Evolutionary conservation across 2,888 invertebrate species (phyloP), one percentile per base, ranked within the genome.

Genomic region (Nasonovia ribisnigri): DNA sequence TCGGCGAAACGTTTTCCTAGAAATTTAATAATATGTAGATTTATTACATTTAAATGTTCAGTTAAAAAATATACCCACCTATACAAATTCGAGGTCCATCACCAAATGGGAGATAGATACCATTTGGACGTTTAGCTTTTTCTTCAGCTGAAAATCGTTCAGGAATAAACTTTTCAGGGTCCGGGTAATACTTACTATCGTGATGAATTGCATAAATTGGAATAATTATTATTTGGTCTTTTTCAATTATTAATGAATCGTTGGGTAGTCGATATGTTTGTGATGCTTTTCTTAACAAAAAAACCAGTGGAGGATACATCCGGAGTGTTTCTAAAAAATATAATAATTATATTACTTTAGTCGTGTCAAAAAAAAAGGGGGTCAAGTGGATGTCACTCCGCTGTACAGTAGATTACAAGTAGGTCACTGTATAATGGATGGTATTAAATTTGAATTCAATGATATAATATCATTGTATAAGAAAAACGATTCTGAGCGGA

Each of bases 81-180:
- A 96, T 95, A 94, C 96, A 96, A 89, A 95, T 95, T 87, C 96
- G 95, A 24, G 96, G 96, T 26, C 96, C 96, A 91, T 95, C 95
- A 13, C 96, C 96, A 94, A 96, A 96, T 6, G 96, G 96, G 91
- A 96, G 94, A 94, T 95, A 96, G 92, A 96, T 96, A 94, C 96
- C 96, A 0, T 96, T 96, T 92, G 96, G 96, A 88, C 97, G 95
- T 84, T 96, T 96, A 0, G 96, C 96, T 94, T 96, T 96, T 93
- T 96, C 96, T 94, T 96, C 96, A 26, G 96, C 96, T 84, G 95
- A 96, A 95, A 97, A 97, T 95, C 97, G 95, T 94, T 97, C 96
- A 0, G 97, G 97, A 95, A 96, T 96, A 95, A 97, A 97, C 54
- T 95, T 95, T 57, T 96, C 96, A 0, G 97, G 97, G 54, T 97